A percentile compares a stretch with the other conserved stretches of the same genome.
phyloP scores from a whole-genome alignment of 2,888 invertebrate genomes.

The Cerastis leucographa region DNA sequence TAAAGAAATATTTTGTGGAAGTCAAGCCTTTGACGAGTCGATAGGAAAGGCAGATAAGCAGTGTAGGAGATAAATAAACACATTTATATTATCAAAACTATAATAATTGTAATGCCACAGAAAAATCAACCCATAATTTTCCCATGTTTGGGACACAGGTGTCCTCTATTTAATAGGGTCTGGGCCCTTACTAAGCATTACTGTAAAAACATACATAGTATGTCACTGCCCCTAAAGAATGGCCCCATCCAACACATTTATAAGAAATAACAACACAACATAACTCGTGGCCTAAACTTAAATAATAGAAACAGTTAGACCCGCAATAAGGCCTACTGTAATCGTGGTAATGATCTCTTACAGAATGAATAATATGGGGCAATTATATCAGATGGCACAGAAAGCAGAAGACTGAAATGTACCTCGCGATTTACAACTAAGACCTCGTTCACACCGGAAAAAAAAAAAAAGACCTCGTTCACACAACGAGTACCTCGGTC shows the following conservation, averaged over 20 bases:
- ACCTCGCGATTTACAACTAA: conserved; percentile 74
- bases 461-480: conserved; percentile 1
- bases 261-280: conserved; percentile 11
- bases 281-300: conserved; percentile 17
- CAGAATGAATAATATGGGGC: conserved; percentile 65
- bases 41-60: background rate
- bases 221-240: conserved; percentile 12
- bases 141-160: background rate
- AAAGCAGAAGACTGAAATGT: conserved; percentile 63
- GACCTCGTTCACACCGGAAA: background rate
- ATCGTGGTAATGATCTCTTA: conserved; percentile 62
- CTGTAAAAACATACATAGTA: background rate
- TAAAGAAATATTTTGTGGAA: conserved; percentile 9
- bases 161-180: background rate
- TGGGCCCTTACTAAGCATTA: background rate
- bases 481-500: background rate
- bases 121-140: background rate
- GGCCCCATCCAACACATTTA: conserved; percentile 18
- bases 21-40: background rate
- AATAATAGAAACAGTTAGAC: conserved; percentile 54
- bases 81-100: background rate
- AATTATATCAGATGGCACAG: conserved; percentile 59
- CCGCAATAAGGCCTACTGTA: conserved; percentile 45
- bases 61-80: background rate
- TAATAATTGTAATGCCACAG: background rate